A percentile compares a stretch with the other conserved stretches of the same genome.
Evolutionary conservation across 1,140 invertebrate species (phyloP).

Genomic region (Periplaneta americana): DNA sequence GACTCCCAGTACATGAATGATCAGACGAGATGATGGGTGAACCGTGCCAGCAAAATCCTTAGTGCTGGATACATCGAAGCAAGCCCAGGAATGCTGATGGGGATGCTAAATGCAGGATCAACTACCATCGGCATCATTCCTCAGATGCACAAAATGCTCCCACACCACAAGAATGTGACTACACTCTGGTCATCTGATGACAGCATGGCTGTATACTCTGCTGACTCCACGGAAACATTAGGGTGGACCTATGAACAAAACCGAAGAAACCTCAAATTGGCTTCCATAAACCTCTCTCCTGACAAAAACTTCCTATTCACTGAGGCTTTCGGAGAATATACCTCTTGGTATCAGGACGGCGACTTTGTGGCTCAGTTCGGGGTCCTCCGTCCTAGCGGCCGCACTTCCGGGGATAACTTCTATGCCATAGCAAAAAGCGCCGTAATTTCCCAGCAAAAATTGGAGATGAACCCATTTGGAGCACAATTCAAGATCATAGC

Average conservation of each 20-base stretch:
- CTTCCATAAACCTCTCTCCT: neutral
- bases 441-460: no score
- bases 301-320: neutral
- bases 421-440: neutral
- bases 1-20: no score
- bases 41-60: no score
- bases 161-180: neutral
- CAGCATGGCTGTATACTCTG: neutral
- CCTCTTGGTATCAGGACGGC: neutral
- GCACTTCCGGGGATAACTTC: neutral
- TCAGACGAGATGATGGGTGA: no score
- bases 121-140: slow-evolving; percentile 12
- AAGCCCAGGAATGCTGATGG: slow-evolving; percentile 19
- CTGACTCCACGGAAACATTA: neutral
- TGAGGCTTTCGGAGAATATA: neutral
- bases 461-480: no score
- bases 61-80: neutral
- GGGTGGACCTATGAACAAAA: neutral
- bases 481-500: no score
- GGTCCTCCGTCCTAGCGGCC: neutral
- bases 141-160: neutral
- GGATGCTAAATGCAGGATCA: slow-evolving; percentile 17
- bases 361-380: slow-evolving; percentile 2
- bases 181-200: slow-evolving; percentile 14
- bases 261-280: neutral